phyloP scores from a whole-genome alignment of 2,797 vertebrate genomes.

The Clamator glandarius region DNA sequence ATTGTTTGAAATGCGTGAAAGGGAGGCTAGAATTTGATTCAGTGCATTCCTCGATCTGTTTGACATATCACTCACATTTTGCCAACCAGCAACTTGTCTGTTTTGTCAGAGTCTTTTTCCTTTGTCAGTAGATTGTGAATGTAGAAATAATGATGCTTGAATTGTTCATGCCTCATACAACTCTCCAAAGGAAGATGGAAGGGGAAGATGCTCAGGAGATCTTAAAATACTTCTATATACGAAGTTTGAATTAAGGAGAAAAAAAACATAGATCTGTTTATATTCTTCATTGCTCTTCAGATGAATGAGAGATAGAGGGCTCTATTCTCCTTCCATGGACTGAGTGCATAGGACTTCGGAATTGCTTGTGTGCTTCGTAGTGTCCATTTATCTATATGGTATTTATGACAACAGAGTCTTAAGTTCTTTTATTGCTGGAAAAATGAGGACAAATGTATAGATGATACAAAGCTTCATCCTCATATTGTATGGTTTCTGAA shows the following conservation, averaged over 20 bases:
- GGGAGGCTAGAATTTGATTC: background rate
- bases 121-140: background rate
- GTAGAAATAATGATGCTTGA: background rate
- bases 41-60: background rate
- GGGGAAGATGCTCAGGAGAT: background rate
- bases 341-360: background rate
- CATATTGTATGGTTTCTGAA: background rate
- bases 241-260: background rate
- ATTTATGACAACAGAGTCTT: background rate
- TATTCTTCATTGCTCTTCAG: background rate
- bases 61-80: background rate
- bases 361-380: background rate
- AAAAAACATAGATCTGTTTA: background rate
- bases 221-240: background rate
- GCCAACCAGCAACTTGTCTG: background rate
- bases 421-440: background rate
- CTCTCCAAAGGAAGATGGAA: background rate
- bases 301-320: background rate
- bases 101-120: background rate
- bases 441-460: background rate
- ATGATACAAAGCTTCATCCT: background rate
- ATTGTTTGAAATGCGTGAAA: background rate
- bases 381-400: background rate
- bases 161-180: rapidly evolving
- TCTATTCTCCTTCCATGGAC: background rate